Percentiles rank a stretch among this genome's conserved stretches.
These are phyloP conservation scores for Brachionus calyciflorus DNA, from an alignment of 1,140 invertebrate species.

Conservation along the genomic window DNA sequence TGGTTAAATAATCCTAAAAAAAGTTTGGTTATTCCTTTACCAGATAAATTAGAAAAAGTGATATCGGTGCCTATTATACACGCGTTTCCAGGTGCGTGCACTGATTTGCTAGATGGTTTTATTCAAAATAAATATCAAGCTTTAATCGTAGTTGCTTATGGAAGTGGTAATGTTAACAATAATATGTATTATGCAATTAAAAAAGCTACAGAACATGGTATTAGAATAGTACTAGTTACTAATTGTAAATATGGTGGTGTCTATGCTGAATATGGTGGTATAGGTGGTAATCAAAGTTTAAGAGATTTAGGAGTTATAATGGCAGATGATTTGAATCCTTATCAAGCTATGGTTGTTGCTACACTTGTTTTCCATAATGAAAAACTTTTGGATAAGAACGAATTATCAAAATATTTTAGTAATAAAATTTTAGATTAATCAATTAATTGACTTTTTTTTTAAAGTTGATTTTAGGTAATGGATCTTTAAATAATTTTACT, in stretches of 20 bases:
- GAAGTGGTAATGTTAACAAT: slow-evolving; percentile 43
- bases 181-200: slow-evolving; percentile 45
- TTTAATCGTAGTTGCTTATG: slow-evolving; percentile 8
- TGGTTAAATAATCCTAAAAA: slow-evolving; percentile 45
- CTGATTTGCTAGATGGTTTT: slow-evolving; percentile 35
- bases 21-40: slow-evolving; percentile 11
- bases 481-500: too few relatives aligned
- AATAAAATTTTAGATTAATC: slow-evolving; percentile 26
- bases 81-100: neutral
- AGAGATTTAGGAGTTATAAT: slow-evolving; percentile 41
- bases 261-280: slow-evolving; percentile 40
- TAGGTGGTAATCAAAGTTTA: slow-evolving; percentile 43
- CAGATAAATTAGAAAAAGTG: neutral
- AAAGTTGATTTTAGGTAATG: too few relatives aligned
- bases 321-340: slow-evolving; percentile 42
- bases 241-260: slow-evolving; percentile 40
- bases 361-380: slow-evolving; percentile 25
- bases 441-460: neutral
- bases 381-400: neutral
- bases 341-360: slow-evolving; percentile 45
- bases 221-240: slow-evolving; percentile 21
- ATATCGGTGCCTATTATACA: slow-evolving; percentile 28
- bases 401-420: slow-evolving; percentile 7
- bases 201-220: slow-evolving; percentile 35
- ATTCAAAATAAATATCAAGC: neutral